These are phyloP conservation scores for Noctua fimbriata DNA, from an alignment of 2,888 invertebrate genomes.

Conservation along the genomic window DNA sequence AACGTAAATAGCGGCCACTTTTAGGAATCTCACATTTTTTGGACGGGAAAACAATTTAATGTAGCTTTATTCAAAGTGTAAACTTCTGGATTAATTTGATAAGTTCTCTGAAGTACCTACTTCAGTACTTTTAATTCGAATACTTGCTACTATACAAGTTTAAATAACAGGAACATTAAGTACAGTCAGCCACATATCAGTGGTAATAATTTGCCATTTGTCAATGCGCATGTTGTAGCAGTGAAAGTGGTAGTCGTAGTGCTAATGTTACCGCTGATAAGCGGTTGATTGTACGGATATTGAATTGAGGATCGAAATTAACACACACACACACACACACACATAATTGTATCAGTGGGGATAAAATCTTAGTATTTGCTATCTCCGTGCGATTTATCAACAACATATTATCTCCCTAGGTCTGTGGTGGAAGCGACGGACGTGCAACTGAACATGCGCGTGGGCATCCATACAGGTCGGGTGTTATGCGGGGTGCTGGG, in stretches of 20 bases:
- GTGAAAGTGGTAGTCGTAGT: not conserved
- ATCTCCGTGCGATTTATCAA: not conserved
- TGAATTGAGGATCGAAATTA: not conserved
- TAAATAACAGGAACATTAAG: not conserved
- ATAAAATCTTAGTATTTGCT: not conserved
- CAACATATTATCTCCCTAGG: slow-evolving; percentile 79
- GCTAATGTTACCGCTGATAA: not conserved
- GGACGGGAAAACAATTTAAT: slow-evolving; percentile 20
- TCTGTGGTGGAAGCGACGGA: slow-evolving; percentile 97
- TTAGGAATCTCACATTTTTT: slow-evolving; percentile 28
- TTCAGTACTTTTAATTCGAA: not conserved
- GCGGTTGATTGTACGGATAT: not conserved
- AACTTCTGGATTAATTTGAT: slow-evolving; percentile 37
- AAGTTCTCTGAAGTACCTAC: not conserved
- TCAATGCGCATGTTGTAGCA: not conserved
- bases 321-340: too few relatives aligned
- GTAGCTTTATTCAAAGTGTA: slow-evolving; percentile 25
- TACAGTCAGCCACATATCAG: not conserved
- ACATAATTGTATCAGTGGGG: not conserved
- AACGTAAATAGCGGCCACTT: slow-evolving; percentile 36
- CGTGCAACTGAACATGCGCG: slow-evolving; percentile 97
- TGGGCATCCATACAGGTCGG: slow-evolving; percentile 97
- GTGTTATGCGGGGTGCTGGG: slow-evolving; percentile 97
- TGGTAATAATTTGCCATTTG: not conserved
- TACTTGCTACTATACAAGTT: not conserved